Base-by-base conservation (phyloP, 2,888 invertebrate species). In the Eledona agricola region DNA sequence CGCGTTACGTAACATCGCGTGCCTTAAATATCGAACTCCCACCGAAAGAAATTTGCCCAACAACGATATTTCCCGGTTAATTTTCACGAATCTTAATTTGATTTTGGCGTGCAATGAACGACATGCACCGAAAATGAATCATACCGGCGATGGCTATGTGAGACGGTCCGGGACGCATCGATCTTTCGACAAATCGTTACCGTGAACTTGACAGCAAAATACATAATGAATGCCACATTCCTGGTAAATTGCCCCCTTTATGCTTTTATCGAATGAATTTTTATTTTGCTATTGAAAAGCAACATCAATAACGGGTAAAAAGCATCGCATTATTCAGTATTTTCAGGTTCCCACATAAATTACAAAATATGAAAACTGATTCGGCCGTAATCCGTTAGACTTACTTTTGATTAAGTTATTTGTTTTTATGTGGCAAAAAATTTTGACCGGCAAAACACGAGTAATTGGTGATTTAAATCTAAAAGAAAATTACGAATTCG, bases 151-250 rank as follows among this genome's bases (percentile, higher is more conserved):
- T n/a, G n/a, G n/a, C n/a, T n/a, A n/a, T n/a, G n/a, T n/a, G n/a
- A n/a, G n/a, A n/a, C n/a, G n/a, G 9, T 34, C 13, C 15, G 12
- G 13, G 10, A 7, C 15, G 17, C 38, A 51, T 51, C 38, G 51
- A 51, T 51, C 23, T 9, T 9, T 12, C 22, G 11, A 19, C 23
- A 31, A 31, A 51, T 51, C 31, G 45, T 37, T 45, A 45, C 51
- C 51, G 13, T 52, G 52, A 52, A 52, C 52, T 52, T 52, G 52
- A 31, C 46, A 26, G 19, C 38, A 28, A 31, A 49, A 22, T 40
- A 25, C 34, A 31, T 34, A 43, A 32, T 43, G 32, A 32, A 43
- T 43, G 37, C 22, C 47, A 7, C 37, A 47, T 47, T 47, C 47
- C 26, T 35, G 16, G 47, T 47, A 47, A 47, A 47, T 47, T 28